Conservation (phyloP, 2,797 vertebrate species). For the Alexandromys oeconomus region DNA sequence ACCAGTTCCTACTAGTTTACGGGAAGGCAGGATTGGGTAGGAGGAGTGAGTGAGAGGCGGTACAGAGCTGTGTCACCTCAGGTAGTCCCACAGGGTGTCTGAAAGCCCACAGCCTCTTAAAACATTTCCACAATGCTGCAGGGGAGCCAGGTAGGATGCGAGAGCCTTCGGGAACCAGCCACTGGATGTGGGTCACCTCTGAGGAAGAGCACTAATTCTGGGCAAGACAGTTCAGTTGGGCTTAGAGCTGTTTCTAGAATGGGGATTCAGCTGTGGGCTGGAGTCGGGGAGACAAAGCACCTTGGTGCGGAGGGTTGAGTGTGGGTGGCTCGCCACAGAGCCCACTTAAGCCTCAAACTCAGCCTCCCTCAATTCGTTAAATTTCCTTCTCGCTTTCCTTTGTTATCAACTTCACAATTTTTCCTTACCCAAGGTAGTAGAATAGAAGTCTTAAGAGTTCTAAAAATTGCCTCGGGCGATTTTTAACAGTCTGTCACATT, state of each 20-base stretch:
- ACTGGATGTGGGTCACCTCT: background rate
- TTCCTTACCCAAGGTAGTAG: constrained; percentile 79
- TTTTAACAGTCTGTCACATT: constrained; percentile 86
- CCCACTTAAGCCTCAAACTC: background rate
- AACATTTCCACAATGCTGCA: background rate
- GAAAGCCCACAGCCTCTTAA: background rate
- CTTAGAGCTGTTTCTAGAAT: background rate
- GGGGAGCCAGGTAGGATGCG: background rate
- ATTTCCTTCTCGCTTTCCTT: constrained; percentile 62
- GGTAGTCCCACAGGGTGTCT: background rate
- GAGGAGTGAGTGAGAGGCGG: background rate
- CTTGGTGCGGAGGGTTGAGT: background rate
- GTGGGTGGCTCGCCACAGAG: background rate
- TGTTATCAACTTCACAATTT: constrained; percentile 74
- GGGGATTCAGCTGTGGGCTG: background rate
- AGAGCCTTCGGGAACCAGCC: background rate
- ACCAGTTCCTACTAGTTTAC: background rate
- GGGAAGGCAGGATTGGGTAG: background rate
- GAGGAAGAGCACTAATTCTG: background rate
- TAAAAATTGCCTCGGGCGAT: constrained; percentile 84
- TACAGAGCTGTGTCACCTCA: background rate
- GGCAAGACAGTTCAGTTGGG: background rate
- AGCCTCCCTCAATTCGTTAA: constrained; percentile 18
- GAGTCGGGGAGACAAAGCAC: background rate
- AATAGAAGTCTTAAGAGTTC: constrained; percentile 80